Percentiles rank a stretch among this genome's conserved stretches.
Evolutionary conservation across 64 coral and sea anemone genomes (phyloP).

Genomic region (Montipora capricornis): DNA sequence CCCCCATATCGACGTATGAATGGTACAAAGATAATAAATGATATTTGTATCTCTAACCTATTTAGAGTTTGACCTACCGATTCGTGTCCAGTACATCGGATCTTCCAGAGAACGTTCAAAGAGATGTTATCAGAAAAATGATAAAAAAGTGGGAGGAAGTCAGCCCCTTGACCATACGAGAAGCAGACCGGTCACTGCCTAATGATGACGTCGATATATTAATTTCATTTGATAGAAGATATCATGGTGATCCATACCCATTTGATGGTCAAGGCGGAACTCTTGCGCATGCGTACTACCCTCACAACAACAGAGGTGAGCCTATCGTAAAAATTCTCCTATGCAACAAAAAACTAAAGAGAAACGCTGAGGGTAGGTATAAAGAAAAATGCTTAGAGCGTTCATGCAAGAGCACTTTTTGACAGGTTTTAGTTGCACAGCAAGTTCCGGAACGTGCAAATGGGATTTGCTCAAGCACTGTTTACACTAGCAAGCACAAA

Average conservation of each 20-base stretch:
- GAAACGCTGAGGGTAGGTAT: too few species aligned
- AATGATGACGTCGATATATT: conserved; percentile 63
- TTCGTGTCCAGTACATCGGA: conserved; percentile 18
- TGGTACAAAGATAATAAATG: background rate
- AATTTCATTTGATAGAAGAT: conserved; percentile 12
- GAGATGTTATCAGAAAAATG: conserved; percentile 23
- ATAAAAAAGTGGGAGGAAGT: conserved; percentile 39
- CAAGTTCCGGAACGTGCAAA: background rate
- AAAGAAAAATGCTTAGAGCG: too few species aligned
- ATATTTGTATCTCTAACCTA: background rate
- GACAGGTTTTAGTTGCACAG: too few species aligned
- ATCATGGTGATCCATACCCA: conserved; percentile 52
- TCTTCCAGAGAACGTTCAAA: background rate
- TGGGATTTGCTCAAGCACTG: background rate
- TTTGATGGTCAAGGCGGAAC: conserved; percentile 66
- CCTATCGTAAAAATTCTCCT: background rate
- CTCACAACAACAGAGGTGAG: conserved; percentile 54
- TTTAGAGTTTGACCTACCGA: conserved; percentile 29
- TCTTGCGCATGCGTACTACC: conserved; percentile 72
- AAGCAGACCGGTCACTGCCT: background rate
- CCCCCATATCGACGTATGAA: too few species aligned
- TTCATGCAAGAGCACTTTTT: too few species aligned
- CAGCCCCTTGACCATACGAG: conserved; percentile 36
- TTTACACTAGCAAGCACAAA: background rate
- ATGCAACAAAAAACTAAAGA: too few species aligned